Conservation (phyloP, 2,888 invertebrate species). For the Biston stratarius region DNA sequence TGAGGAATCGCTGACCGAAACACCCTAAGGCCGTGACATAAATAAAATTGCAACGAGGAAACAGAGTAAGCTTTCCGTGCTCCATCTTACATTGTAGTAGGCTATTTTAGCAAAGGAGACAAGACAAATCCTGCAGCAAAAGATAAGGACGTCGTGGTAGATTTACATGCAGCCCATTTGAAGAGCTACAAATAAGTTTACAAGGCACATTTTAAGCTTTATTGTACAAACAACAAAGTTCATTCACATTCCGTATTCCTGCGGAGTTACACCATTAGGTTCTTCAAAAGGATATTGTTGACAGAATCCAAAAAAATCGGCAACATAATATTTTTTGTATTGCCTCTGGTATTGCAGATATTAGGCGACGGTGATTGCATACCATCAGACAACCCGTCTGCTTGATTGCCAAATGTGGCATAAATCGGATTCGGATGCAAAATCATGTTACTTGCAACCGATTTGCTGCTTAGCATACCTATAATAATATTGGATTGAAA, state of each 20-base stretch:
- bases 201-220: not conserved
- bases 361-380: too few relatives aligned
- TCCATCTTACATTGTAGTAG: conserved; percentile 50
- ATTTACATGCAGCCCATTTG: conserved; percentile 6
- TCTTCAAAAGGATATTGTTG: too few relatives aligned
- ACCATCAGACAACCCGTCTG: too few relatives aligned
- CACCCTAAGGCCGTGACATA: conserved; percentile 33
- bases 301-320: too few relatives aligned
- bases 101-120: conserved; percentile 45
- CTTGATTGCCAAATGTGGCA: too few relatives aligned
- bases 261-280: too few relatives aligned
- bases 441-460: too few relatives aligned
- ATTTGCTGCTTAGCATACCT: too few relatives aligned
- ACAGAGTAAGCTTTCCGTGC: conserved; percentile 41
- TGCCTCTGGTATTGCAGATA: too few relatives aligned
- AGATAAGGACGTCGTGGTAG: conserved; percentile 1
- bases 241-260: not conserved
- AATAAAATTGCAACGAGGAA: conserved; percentile 48
- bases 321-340: too few relatives aligned
- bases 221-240: not conserved
- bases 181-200: not conserved
- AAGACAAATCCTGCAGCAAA: conserved; percentile 6
- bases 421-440: too few relatives aligned
- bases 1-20: conserved; percentile 39
- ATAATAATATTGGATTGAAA: too few relatives aligned